Base-by-base conservation (phyloP, 2,888 invertebrate species). In the Cynaeus angustus region DNA sequence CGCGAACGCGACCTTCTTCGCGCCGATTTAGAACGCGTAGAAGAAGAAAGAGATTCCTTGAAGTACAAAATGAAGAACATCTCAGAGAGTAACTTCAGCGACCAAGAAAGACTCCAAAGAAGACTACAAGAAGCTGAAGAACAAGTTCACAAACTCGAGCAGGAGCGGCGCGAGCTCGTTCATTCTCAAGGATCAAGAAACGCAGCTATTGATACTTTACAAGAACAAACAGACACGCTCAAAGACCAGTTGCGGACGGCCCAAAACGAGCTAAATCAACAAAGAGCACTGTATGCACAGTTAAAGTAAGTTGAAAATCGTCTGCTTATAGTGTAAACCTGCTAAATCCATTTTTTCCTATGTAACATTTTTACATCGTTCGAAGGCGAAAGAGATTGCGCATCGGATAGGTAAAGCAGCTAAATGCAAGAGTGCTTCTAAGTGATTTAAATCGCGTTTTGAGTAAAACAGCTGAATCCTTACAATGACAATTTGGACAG, bases 11-110 rank as follows among this genome's bases (percentile, higher is more conserved):
- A 91, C 76, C 75, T 86, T 4, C 85, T 88, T 1, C 86, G 86
- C 72, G 84, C 85, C 0, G 90, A 91, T 73, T 81, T 89, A 7
- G 86, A 87, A 66, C 85, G 89, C 33, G 77, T 90, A n/a, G 88
- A 88, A 71, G 87, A 88, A 75, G 91, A 92, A 81, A 86, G 89
- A 38, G 87, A 89, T 76, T 85, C 87, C 0, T 79, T 91, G 7
- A 86, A 88, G 26, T 87, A 89, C 71, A 87, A 88, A 79, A 83
- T 91, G 0, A 59, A 59, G 64, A 38, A 41, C 37, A 5, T 52
- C 4, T 46, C 65, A n/a, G 68, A 59, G 14, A 14, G 21, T 53
- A 48, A 64, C 26, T 38, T 66, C n/a, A 81, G 81, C 46, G 88
- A 88, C 75, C 85, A 87, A 66, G 85, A 86, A 33, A 82, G 86